These are phyloP conservation scores for Megaceryle torquata DNA, from an alignment of 2,113 vertebrate species.

Conservation along the genomic window DNA sequence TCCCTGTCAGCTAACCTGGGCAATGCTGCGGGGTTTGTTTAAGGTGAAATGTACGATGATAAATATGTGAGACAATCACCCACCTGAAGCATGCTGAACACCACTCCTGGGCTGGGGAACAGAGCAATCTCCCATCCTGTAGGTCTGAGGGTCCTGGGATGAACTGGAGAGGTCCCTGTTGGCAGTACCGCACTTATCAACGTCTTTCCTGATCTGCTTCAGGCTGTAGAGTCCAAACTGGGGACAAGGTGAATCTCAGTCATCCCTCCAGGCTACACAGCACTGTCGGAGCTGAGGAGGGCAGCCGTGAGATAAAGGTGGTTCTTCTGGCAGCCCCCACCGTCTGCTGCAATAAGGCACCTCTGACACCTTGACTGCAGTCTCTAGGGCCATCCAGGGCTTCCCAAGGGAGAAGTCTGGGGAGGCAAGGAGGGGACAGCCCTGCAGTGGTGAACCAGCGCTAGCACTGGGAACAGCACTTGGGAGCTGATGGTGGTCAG, in stretches of 20 bases:
- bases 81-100: background rate
- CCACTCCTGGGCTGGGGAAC: background rate
- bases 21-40: background rate
- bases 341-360: rapidly evolving
- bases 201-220: background rate
- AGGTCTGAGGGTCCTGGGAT: background rate
- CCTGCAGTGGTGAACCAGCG: rapidly evolving
- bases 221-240: background rate
- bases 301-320: background rate
- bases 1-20: background rate
- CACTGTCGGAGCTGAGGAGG: background rate
- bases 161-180: background rate
- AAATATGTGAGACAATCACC: background rate
- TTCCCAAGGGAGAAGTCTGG: background rate
- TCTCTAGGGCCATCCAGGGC: background rate
- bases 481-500: background rate
- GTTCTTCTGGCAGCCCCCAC: background rate
- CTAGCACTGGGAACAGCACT: background rate
- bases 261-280: background rate
- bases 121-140: background rate
- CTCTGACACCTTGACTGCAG: background rate
- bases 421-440: background rate
- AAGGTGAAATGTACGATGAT: background rate
- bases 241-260: background rate
- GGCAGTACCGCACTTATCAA: background rate